Base-by-base conservation (phyloP, 2,888 invertebrate species). In the Caenorhabditis doughertyi region DNA sequence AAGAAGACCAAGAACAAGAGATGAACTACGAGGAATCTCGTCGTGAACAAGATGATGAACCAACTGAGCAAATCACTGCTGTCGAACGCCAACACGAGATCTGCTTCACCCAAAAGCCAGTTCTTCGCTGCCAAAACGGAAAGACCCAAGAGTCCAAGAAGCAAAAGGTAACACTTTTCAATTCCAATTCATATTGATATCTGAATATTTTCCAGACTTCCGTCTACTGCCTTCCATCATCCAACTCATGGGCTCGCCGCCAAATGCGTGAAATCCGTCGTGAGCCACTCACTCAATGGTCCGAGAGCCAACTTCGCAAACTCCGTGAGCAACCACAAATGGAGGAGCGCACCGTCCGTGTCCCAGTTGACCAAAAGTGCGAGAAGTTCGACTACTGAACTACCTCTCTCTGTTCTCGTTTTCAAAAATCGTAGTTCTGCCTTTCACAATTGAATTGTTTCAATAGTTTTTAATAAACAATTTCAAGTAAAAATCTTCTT, bases 21-120 rank as follows among this genome's bases (percentile, higher is more conserved):
- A 81, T 67, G 56, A 74, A 79, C 72, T 74, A 73, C 62, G 80
- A 73, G 62, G 62, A 67, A 27, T 72, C 73, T 27, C 67, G 68
- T 35, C 62, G 64, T 39, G 70, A 73, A 55, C 67, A 80, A 49
- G 42, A 79, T 39, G 65, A 84, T 29, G 82, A 87, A 67, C 88
- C 89, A 64, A 58, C 83, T 32, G 58, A 83, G 80, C 80, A 79
- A 74, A 87, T 88, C 74, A 67, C 82, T 27, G 85, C 88, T 25
- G 35, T 89, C 51, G 90, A 91, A 83, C 76, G 84, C 62, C 74
- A 83, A 51, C 77, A 88, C 83, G 73, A 85, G 70, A 79, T 90
- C 56, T 91, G 91, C 87, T 90, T 90, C 87, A 89, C 90, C 51
- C 55, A 76, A 27, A 62, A 85, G 72, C 84, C 89, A 77, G 81